Percentiles rank a stretch among this genome's conserved stretches.
These are phyloP conservation scores for Hoplodrina blanda DNA, from an alignment of 2,888 invertebrate genomes.

Conservation along the genomic window DNA sequence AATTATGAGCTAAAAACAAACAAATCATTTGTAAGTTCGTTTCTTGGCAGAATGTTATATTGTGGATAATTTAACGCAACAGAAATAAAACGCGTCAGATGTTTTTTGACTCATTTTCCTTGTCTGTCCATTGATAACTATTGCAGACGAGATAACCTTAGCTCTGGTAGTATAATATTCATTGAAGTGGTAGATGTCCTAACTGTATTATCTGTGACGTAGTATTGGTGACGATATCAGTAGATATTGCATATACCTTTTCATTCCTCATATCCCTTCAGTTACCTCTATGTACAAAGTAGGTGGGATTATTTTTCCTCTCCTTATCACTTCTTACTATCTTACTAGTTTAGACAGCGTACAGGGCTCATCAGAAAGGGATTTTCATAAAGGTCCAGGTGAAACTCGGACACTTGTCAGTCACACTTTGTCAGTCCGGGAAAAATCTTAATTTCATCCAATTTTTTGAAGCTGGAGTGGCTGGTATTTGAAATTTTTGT, in stretches of 20 bases:
- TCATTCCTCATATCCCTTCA: too few relatives aligned
- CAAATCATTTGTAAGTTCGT: constrained; percentile 4
- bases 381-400: too few relatives aligned
- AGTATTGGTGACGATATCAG: not conserved
- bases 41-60: constrained; percentile 15
- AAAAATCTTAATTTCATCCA: too few relatives aligned
- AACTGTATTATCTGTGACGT: not conserved
- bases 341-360: too few relatives aligned
- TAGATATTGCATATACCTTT: not conserved
- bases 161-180: constrained; percentile 19
- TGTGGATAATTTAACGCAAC: constrained; percentile 2
- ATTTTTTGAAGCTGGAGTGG: too few relatives aligned
- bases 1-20: constrained; percentile 3
- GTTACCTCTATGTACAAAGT: too few relatives aligned
- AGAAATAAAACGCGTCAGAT: constrained; percentile 25
- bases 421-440: too few relatives aligned
- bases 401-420: too few relatives aligned
- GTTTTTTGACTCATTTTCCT: constrained; percentile 47
- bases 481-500: too few relatives aligned
- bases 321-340: too few relatives aligned
- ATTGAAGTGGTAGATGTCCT: not conserved
- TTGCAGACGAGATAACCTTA: constrained; percentile 39
- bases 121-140: constrained; percentile 43
- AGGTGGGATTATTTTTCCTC: too few relatives aligned
- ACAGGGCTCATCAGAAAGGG: too few relatives aligned